A percentile compares a stretch with the other conserved stretches of the same genome.
phyloP scores from a whole-genome alignment of 2,888 invertebrate genomes.

The Ametastegia equiseti region DNA sequence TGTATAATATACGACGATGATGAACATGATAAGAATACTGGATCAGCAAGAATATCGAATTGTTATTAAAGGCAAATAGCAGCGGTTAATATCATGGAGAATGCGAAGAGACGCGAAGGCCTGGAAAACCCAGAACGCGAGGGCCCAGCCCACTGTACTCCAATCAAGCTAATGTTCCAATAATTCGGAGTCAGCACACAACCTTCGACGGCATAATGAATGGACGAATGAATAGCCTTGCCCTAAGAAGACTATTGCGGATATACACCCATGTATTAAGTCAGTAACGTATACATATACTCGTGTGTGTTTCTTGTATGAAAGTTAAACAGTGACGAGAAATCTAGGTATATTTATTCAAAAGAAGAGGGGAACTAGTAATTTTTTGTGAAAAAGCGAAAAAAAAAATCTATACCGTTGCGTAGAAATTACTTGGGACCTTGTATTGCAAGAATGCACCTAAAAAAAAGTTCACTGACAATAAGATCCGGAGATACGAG shows the following conservation, averaged over 20 bases:
- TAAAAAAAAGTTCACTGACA: no score
- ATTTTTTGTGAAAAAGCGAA: no score
- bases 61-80: conserved; percentile 24
- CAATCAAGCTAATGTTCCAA: conserved; percentile 75
- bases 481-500: no score
- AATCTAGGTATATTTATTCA: no score
- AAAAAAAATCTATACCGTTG: no score
- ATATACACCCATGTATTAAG: background rate
- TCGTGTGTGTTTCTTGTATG: no score
- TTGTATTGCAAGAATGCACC: no score
- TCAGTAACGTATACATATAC: background rate
- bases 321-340: no score
- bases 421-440: no score
- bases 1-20: background rate
- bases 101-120: background rate
- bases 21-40: conserved; percentile 11
- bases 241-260: conserved; percentile 52
- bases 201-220: conserved; percentile 68
- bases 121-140: background rate
- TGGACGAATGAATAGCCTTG: conserved; percentile 66
- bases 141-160: conserved; percentile 71
- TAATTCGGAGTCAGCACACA: conserved; percentile 68
- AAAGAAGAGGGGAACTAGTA: no score
- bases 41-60: conserved; percentile 13
- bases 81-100: conserved; percentile 25